Percentiles rank a stretch among this genome's conserved stretches.
Conservation (phyloP, 1,140 invertebrate species). For the Drosophila rufa region DNA sequence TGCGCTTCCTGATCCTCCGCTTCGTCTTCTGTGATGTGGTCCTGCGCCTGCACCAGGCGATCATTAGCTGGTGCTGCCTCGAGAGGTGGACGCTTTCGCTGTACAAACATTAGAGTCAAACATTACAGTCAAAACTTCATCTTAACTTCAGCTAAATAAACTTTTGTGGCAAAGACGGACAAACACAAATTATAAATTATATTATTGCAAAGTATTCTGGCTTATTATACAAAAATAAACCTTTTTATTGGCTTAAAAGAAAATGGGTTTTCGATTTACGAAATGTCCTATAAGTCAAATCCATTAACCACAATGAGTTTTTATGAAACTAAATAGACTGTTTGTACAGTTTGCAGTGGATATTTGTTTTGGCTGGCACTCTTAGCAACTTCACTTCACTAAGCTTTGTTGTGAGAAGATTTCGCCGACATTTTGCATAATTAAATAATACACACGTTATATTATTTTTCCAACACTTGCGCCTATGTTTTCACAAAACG, state of each 20-base stretch:
- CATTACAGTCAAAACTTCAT: too few relatives aligned
- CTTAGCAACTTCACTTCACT: conserved; percentile 33
- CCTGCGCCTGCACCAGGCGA: conserved; percentile 90
- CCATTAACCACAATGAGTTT: not conserved
- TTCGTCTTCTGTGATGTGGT: conserved; percentile 97
- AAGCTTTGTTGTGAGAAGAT: conserved; percentile 48
- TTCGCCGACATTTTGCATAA: conserved; percentile 37
- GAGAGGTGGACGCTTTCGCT: conserved; percentile 57
- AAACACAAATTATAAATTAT: too few relatives aligned
- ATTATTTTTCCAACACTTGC: conserved; percentile 46
- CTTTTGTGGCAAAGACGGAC: too few relatives aligned
- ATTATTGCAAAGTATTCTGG: too few relatives aligned
- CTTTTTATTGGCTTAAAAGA: not conserved
- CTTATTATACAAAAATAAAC: too few relatives aligned
- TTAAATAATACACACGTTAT: conserved; percentile 34
- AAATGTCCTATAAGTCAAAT: not conserved
- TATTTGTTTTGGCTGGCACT: conserved; percentile 13
- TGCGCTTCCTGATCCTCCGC: conserved; percentile 93
- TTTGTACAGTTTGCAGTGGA: not conserved
- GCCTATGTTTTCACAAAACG: conserved; percentile 23
- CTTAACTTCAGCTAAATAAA: too few relatives aligned
- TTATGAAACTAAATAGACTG: not conserved
- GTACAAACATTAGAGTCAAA: conserved; percentile 40
- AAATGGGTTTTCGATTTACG: not conserved
- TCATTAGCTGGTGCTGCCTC: conserved; percentile 40